These are phyloP conservation scores for Dusona sp. DNA, from an alignment of 2,888 invertebrate genomes.

Conservation along the genomic window DNA sequence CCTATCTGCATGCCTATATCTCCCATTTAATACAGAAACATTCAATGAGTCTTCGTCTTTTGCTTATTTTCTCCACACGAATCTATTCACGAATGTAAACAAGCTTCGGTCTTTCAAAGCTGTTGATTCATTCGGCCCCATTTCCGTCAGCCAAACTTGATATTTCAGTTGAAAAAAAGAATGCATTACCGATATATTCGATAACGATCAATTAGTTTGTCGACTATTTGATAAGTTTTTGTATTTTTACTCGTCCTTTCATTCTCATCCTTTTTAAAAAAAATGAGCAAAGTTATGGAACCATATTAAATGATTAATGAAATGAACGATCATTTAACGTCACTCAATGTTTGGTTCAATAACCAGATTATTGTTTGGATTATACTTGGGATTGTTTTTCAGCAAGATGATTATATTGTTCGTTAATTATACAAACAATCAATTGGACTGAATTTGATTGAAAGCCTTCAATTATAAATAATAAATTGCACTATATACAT, in stretches of 20 bases:
- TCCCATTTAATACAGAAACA: constrained; percentile 31
- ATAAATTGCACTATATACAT: not conserved
- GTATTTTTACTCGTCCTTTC: too few species aligned
- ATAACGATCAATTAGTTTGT: not conserved
- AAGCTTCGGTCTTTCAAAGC: not conserved
- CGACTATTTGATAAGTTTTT: not conserved
- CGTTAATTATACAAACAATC: not conserved
- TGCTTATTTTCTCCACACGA: constrained; percentile 26
- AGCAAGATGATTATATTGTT: not conserved
- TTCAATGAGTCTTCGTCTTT: constrained; percentile 5
- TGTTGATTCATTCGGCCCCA: constrained; percentile 11
- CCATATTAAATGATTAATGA: not conserved
- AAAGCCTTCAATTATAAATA: not conserved
- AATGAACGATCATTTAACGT: not conserved
- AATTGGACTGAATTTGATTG: not conserved
- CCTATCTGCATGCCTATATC: not conserved
- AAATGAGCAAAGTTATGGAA: not conserved
- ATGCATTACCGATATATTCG: not conserved
- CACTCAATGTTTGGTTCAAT: not conserved
- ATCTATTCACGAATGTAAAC: constrained; percentile 43
- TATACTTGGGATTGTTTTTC: not conserved
- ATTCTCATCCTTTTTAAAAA: too few species aligned
- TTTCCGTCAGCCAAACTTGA: not conserved
- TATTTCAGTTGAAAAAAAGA: not conserved
- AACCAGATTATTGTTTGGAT: not conserved